Evolutionary conservation across 2,797 vertebrate genomes (phyloP).

Genomic region (Dipus sagitta): DNA sequence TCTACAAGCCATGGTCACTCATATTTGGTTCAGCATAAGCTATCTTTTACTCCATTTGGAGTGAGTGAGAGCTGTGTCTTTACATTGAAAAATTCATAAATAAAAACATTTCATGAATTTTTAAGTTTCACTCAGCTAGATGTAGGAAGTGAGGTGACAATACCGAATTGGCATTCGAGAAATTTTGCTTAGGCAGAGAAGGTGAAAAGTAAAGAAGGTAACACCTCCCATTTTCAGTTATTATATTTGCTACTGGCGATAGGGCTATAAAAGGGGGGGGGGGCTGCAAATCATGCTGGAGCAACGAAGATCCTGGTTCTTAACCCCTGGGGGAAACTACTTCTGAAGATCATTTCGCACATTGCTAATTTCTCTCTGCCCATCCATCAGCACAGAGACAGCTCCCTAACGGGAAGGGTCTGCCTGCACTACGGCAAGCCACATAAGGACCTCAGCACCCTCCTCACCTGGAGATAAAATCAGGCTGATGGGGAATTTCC

Average conservation of each 20-base stretch:
- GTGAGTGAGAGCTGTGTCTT: neutral
- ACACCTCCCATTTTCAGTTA: neutral
- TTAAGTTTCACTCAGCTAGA: neutral
- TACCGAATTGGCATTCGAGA: neutral
- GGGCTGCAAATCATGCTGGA: slow-evolving; percentile 30
- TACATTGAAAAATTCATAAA: neutral
- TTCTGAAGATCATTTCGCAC: slow-evolving; percentile 58
- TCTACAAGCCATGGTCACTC: neutral
- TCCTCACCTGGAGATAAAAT: slow-evolving; percentile 43
- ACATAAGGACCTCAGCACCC: neutral
- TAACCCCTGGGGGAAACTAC: slow-evolving; percentile 33
- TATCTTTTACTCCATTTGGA: neutral
- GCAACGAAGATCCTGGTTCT: neutral
- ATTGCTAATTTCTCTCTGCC: slow-evolving; percentile 27
- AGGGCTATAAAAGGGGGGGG: neutral
- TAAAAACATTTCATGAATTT: neutral
- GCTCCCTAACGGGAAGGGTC: neutral
- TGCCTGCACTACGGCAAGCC: neutral
- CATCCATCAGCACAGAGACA: neutral
- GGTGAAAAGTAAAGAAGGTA: neutral
- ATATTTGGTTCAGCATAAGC: neutral
- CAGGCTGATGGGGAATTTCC: neutral
- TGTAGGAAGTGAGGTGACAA: neutral
- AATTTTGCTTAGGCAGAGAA: neutral
- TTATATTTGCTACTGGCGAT: neutral